phyloP scores from a whole-genome alignment of 1,140 invertebrate species.

The Eriocheir sinensis region DNA sequence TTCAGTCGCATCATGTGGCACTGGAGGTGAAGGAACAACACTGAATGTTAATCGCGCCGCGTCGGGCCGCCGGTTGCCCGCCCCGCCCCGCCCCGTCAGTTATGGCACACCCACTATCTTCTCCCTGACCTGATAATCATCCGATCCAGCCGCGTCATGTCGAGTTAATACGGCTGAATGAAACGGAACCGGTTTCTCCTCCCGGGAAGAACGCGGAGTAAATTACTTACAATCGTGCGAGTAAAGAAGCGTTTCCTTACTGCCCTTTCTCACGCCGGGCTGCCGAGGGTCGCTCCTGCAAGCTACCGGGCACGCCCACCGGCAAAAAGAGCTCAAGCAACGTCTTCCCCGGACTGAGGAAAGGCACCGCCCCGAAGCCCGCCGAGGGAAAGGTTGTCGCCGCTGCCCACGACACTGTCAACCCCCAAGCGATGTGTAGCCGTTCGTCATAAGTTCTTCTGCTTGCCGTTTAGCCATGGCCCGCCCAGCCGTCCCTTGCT shows the following conservation, averaged over 20 bases:
- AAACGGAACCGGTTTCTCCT: neutral
- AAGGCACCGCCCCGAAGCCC: neutral
- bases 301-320: neutral
- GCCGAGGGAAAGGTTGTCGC: neutral
- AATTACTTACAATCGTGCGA: neutral
- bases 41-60: constrained; percentile 2
- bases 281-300: neutral
- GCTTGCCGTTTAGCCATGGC: too few relatives aligned
- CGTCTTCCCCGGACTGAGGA: neutral
- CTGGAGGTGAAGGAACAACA: constrained; percentile 21
- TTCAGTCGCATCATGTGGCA: neutral
- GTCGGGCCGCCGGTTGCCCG: neutral
- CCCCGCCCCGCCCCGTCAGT: neutral
- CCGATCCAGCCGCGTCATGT: constrained; percentile 9
- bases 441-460: too few relatives aligned
- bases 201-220: neutral
- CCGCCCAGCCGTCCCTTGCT: too few relatives aligned
- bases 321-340: neutral
- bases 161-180: neutral
- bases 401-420: neutral
- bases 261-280: neutral
- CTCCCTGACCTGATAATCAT: constrained; percentile 10
- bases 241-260: neutral
- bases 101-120: constrained; percentile 2
- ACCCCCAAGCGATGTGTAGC: too few relatives aligned